Base-by-base conservation (phyloP, 2,797 vertebrate species). In the Epinephelus coioides region DNA sequence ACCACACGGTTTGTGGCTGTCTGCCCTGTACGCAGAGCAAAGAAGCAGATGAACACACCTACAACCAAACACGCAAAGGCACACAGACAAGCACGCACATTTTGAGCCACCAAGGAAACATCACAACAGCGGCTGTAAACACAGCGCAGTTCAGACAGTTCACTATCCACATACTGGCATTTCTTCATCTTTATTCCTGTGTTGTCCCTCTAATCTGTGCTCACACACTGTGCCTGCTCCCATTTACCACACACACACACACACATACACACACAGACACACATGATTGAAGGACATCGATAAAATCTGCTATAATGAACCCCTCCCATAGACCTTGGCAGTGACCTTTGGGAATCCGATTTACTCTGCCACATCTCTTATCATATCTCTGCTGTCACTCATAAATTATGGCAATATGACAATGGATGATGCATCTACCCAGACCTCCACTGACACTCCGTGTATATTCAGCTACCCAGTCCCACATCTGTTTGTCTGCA, bases 311-410 rank as follows among this genome's bases (percentile, higher is more conserved):
- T 73, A 81, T 86, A 87, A 92, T 90, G 88, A 89, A 88, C 82
- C 79, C 88, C 87, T 90, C 78, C 91, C 83, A 56, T 51, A 69
- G 89, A 92, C 90, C 92, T 94, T 92, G 88, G 73, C 69, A 40
- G 66, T 90, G 91, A 93, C 94, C 91, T 92, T 73, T 92, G 73
- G 63, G 76, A 84, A 88, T 86, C 84, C n/a, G 90, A 89, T 90
- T 90, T 87, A 90, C 74, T 85, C 77, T 66, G 76, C 73, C 84
- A 86, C 79, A 91, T 92, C 84, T 87, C 87, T 88, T 84, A 90
- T 88, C 80, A 84, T 81, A 89, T 87, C 82, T 86, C 73, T n/a
- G 57, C 90, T 89, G 90, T 89, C 88, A 84, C 79, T 89, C 89
- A 88, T 88, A 90, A 91, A 92, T 88, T 78, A 91, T 63, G 38